A percentile compares a stretch with the other conserved stretches of the same genome.
These are phyloP conservation scores for Cichlasoma orientale DNA, from an alignment of 2,797 vertebrate species.

Conservation along the genomic window DNA sequence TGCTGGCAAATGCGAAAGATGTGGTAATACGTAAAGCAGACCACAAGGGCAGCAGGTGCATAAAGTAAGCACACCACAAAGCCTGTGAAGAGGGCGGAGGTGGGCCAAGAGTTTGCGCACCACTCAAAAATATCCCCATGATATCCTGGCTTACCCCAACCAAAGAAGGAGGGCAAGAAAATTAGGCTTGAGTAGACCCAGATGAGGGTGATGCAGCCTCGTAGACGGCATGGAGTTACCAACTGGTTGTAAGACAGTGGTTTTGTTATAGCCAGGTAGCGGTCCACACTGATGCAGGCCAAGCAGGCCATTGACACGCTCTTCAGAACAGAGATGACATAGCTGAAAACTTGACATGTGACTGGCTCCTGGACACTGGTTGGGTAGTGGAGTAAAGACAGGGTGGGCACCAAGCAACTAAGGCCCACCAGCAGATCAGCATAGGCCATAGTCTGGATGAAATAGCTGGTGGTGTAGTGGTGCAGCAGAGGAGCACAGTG, in stretches of 20 bases:
- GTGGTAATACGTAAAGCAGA: conserved; percentile 98
- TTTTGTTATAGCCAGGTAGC: conserved; percentile 96
- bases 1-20: conserved; percentile 99
- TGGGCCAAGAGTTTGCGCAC: conserved; percentile 97
- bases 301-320: conserved; percentile 99
- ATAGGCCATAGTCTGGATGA: conserved; percentile 99
- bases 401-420: conserved; percentile 95
- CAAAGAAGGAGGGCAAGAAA: conserved; percentile 97
- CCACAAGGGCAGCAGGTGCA: conserved; percentile 94
- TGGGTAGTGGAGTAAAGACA: conserved; percentile 95
- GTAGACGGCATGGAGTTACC: conserved; percentile 95
- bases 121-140: conserved; percentile 99
- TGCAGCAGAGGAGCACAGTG: conserved; percentile 96
- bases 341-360: conserved; percentile 97
- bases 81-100: conserved; percentile 95
- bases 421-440: conserved; percentile 97
- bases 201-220: conserved; percentile 93
- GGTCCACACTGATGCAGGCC: conserved; percentile 97
- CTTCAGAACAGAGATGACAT: conserved; percentile 97
- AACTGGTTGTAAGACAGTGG: conserved; percentile 97
- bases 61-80: conserved; percentile 98
- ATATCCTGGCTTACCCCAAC: conserved; percentile 99
- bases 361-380: conserved; percentile 93
- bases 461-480: conserved; percentile 98
- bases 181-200: conserved; percentile 96